These are phyloP conservation scores for Megaustenia siamemsis DNA, from an alignment of 2,888 invertebrate species.

Conservation along the genomic window DNA sequence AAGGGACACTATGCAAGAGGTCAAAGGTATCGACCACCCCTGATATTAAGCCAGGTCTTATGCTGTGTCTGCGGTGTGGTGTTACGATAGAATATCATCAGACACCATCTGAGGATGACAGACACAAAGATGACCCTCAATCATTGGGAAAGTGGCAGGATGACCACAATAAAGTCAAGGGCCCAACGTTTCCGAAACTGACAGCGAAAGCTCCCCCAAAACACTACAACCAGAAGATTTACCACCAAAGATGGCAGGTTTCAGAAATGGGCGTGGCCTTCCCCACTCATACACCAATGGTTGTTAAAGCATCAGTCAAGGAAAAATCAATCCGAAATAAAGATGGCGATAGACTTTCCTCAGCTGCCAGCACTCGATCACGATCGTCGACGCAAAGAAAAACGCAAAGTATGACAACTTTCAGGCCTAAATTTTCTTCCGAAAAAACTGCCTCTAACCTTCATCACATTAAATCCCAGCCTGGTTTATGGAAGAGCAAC, in stretches of 20 bases:
- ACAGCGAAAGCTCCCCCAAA: background rate
- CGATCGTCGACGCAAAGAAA: background rate
- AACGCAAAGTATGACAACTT: background rate
- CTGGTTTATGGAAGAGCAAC: no score
- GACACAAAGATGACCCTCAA: background rate
- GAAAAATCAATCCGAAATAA: no score
- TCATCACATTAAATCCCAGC: background rate
- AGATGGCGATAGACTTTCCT: background rate
- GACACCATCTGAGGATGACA: background rate
- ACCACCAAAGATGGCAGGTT: background rate
- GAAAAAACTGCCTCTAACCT: background rate
- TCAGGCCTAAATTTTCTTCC: background rate
- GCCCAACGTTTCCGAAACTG: background rate
- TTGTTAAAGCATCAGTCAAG: background rate
- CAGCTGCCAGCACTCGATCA: background rate
- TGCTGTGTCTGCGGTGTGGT: slow-evolving; percentile 17
- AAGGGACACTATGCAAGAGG: background rate
- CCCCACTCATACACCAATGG: background rate
- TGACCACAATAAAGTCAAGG: background rate
- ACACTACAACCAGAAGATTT: no score
- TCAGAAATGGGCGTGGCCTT: background rate
- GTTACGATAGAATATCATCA: background rate
- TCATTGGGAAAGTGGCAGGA: background rate
- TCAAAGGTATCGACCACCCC: background rate
- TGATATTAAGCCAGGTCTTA: background rate